Evolutionary conservation across 2,113 vertebrate genomes (phyloP).

Genomic region (Tetrao urogallus): DNA sequence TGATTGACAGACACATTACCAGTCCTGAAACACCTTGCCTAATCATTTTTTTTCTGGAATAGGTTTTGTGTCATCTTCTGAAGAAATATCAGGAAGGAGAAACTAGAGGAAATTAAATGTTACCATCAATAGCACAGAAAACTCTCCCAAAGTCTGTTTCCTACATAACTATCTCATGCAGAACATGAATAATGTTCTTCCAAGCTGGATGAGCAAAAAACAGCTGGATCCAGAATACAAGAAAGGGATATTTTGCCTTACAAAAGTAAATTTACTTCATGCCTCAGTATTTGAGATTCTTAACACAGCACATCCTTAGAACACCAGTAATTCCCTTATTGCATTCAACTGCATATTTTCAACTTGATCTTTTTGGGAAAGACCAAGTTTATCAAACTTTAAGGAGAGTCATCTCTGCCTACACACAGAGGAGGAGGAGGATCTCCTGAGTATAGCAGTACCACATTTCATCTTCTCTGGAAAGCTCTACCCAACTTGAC

Average conservation of each 20-base stretch:
- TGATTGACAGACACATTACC: background rate
- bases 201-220: background rate
- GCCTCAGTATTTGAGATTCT: background rate
- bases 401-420: background rate
- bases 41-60: background rate
- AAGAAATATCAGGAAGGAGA: background rate
- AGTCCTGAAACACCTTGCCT: background rate
- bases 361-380: background rate
- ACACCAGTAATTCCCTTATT: background rate
- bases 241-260: background rate
- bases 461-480: background rate
- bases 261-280: background rate
- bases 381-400: background rate
- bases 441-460: background rate
- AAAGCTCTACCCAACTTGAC: background rate
- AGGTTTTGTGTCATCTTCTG: background rate
- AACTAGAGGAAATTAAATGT: background rate
- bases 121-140: background rate
- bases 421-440: background rate
- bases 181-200: background rate
- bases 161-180: background rate
- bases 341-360: background rate
- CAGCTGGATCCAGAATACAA: background rate
- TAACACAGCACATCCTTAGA: background rate
- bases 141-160: background rate